Evolutionary conservation across 2,113 vertebrate genomes (phyloP), one percentile per base, ranked within the genome.

Genomic region (Lagopus leucura): DNA sequence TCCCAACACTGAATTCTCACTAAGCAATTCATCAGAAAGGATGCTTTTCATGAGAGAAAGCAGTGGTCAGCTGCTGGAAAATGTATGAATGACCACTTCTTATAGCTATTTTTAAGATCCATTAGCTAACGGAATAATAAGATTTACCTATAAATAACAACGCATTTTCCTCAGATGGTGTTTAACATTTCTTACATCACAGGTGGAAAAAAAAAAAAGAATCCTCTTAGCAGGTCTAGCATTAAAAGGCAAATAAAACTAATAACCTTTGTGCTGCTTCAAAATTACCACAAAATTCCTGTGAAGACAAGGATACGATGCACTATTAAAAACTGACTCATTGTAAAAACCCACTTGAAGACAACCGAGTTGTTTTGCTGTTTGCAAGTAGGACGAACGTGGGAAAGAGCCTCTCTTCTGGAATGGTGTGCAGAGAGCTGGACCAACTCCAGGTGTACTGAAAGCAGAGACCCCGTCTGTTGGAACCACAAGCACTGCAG

Each of bases 61-160:
- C 4, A 64, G n/a, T 10, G 36, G 11, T 54, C 27, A 19, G 11
- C 61, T 73, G 66, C 57, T 90, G 3, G 16, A 36, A 91, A 77
- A 85, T 38, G 57, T 1, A 86, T 36, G 52, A 91, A 88, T 74
- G 52, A 80, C 6, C 4, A 60, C 24, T 81, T 94, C 88, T 89
- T 86, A 63, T 0, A 64, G 50, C 84, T 96, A 82, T 88, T 89
- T 93, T 95, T 80, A 92, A 92, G 71, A 91, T 72, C 67, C 40
- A 58, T 43, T 94, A 92, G 93, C 32, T 83, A 92, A 92, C 63
- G 50, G 48, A 95, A 82, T 96, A 96, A 95, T 95, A 93, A 93
- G 93, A 95, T 96, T 96, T 96, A 82, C 21, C 87, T 97, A 94
- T 90, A 96, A 96, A 96, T 96, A 96, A 96, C 81, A 87, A 80